A percentile compares a stretch with the other conserved stretches of the same genome.
Conservation (phyloP, 2,797 vertebrate genomes). For the Characodon lateralis region DNA sequence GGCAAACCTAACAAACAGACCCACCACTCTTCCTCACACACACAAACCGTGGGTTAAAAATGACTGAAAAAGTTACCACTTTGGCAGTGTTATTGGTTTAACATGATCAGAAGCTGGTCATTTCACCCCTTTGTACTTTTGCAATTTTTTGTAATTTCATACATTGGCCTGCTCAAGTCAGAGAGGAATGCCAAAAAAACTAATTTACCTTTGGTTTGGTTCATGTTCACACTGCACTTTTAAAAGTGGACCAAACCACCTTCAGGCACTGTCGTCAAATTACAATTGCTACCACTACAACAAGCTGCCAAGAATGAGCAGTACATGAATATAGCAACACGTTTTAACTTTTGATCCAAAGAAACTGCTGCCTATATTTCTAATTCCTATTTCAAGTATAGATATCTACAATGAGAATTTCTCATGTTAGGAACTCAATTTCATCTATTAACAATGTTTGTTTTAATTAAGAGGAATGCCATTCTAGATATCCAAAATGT, state of each 20-base stretch:
- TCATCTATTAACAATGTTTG: not conserved
- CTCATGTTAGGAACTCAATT: not conserved
- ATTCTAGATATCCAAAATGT: not conserved
- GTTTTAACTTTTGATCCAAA: not conserved
- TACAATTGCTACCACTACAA: not conserved
- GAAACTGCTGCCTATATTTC: not conserved
- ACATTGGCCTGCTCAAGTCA: too few species aligned
- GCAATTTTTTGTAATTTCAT: not conserved
- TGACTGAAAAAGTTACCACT: not conserved
- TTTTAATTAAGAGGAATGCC: not conserved
- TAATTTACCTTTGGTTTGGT: not conserved
- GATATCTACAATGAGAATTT: not conserved
- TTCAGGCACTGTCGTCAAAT: not conserved
- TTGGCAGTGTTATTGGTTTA: not conserved
- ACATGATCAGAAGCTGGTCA: not conserved
- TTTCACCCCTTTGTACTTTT: not conserved
- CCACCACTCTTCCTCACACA: constrained; percentile 27
- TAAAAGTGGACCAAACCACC: not conserved
- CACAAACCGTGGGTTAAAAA: constrained; percentile 24
- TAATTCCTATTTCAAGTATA: not conserved
- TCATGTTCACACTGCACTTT: too few species aligned
- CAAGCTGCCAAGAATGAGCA: not conserved
- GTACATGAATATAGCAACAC: not conserved
- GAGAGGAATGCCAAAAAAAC: too few species aligned
- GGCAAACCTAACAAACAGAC: constrained; percentile 43